A percentile compares a stretch with the other conserved stretches of the same genome.
phyloP scores from a whole-genome alignment of 2,888 invertebrate species.

The Biston stratarius region DNA sequence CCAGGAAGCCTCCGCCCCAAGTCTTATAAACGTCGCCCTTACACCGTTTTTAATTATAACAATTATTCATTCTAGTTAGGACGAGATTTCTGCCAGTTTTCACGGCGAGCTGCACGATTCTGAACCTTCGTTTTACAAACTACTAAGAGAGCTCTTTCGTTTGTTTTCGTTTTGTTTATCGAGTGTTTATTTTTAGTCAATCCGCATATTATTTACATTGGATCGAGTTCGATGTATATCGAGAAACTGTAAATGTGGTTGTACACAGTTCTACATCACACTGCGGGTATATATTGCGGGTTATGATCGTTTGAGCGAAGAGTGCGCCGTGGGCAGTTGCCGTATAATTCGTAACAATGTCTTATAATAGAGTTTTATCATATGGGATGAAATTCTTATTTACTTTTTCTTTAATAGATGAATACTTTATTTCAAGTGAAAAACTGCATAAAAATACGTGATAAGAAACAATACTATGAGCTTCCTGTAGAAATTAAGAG shows the following conservation, averaged over 20 bases:
- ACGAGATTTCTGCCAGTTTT: slow-evolving; percentile 78
- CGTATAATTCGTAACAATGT: no score
- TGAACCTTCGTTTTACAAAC: slow-evolving; percentile 1
- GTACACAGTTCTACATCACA: slow-evolving; percentile 9
- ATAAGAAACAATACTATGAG: no score
- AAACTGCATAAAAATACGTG: no score
- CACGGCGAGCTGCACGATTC: slow-evolving; percentile 45
- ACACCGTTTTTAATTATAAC: slow-evolving; percentile 74
- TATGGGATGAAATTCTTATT: no score
- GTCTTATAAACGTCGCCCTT: slow-evolving; percentile 76
- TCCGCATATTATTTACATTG: slow-evolving; percentile 63
- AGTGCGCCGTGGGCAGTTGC: background rate
- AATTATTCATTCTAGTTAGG: slow-evolving; percentile 77
- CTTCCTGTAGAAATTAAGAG: no score
- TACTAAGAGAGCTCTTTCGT: background rate
- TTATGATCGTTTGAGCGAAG: background rate
- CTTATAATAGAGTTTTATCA: no score
- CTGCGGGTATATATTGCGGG: slow-evolving; percentile 5
- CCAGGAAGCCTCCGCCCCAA: slow-evolving; percentile 63
- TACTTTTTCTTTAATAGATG: no score
- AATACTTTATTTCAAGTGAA: no score
- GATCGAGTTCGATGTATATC: slow-evolving; percentile 51
- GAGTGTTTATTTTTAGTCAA: slow-evolving; percentile 68
- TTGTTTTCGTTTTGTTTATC: slow-evolving; percentile 43
- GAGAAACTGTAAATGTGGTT: slow-evolving; percentile 45